Conservation (phyloP, 2,888 invertebrate species). For the Leucophora obtusa region DNA sequence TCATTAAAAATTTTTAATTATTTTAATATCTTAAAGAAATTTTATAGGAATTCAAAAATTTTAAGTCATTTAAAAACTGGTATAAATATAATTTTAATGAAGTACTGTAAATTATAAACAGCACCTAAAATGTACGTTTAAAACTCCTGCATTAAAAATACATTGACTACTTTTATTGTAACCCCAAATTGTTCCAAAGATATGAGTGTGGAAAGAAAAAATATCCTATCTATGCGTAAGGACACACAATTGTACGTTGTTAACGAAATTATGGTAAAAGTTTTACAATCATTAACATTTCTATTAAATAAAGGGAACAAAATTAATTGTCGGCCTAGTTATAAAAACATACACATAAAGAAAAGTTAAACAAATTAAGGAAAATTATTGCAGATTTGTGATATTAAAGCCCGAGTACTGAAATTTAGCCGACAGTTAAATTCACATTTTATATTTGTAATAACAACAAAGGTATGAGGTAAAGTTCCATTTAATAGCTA, state of each 20-base stretch:
- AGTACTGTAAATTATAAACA: slow-evolving; percentile 3
- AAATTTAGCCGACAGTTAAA: too few species aligned
- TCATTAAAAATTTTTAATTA: too few species aligned
- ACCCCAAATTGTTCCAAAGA: background rate
- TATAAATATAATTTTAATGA: slow-evolving; percentile 44
- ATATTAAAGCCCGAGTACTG: too few species aligned
- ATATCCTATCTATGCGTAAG: background rate
- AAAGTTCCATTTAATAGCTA: too few species aligned
- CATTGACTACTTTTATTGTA: background rate
- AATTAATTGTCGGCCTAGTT: slow-evolving; percentile 26
- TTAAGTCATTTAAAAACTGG: background rate
- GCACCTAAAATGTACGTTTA: background rate
- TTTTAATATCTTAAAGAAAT: too few species aligned
- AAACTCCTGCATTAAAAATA: background rate
- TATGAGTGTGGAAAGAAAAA: background rate
- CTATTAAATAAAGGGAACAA: slow-evolving; percentile 7
- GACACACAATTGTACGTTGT: slow-evolving; percentile 8
- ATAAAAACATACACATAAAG: background rate
- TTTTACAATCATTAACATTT: slow-evolving; percentile 39
- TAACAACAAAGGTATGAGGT: too few species aligned
- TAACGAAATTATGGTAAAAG: slow-evolving; percentile 44
- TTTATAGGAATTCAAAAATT: too few species aligned
- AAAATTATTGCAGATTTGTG: background rate
- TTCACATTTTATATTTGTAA: too few species aligned
- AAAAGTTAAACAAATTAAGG: background rate